A percentile compares a stretch with the other conserved stretches of the same genome.
These are phyloP conservation scores for Eucriotettix oculatus DNA, from an alignment of 2,888 invertebrate species.

Conservation along the genomic window DNA sequence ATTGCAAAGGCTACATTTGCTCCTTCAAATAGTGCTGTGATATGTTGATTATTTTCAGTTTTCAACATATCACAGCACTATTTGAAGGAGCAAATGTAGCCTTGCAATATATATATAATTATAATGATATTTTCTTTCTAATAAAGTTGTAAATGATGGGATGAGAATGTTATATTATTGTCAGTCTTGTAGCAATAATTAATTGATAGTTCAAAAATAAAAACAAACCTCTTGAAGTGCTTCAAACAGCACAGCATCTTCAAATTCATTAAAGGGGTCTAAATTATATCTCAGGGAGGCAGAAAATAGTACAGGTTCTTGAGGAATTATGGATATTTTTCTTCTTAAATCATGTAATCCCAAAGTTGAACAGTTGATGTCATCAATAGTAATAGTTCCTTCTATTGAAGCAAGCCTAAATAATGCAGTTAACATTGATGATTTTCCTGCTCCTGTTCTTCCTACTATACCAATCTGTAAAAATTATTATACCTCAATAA, in stretches of 20 bases:
- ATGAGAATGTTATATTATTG: no score
- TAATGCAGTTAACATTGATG: constrained; percentile 18
- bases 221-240: constrained; percentile 17
- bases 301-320: constrained; percentile 22
- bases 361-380: constrained; percentile 16
- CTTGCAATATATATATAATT: no score
- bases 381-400: constrained; percentile 19
- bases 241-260: constrained; percentile 18
- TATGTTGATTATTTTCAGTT: no score
- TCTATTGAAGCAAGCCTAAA: constrained; percentile 18
- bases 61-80: no score
- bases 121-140: no score
- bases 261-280: constrained; percentile 20
- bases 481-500: no score
- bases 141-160: no score
- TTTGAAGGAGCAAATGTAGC: constrained; percentile 17
- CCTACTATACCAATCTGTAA: no score
- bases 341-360: constrained; percentile 17
- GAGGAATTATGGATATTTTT: constrained; percentile 20
- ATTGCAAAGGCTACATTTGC: no score
- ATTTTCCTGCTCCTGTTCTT: constrained; percentile 15
- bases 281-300: constrained; percentile 21
- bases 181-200: no score
- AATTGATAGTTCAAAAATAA: no score
- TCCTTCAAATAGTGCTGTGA: constrained; percentile 17